phyloP scores from a whole-genome alignment of 2,888 invertebrate genomes.

The Aethes cnicana region DNA sequence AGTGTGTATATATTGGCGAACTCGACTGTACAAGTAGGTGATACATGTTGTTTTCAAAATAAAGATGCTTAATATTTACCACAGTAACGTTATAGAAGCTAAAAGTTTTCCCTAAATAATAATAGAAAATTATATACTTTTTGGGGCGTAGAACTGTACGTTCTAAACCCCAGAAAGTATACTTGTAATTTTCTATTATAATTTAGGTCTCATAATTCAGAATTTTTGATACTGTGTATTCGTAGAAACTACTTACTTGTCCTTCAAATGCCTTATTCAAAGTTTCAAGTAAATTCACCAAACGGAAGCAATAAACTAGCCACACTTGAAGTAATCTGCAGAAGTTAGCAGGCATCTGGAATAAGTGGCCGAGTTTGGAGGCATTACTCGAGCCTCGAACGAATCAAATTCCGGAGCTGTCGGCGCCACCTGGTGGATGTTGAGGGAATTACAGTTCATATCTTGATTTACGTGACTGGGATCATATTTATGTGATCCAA shows the following conservation, averaged over 20 bases:
- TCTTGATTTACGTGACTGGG: slow-evolving; percentile 1
- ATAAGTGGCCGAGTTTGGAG: neutral
- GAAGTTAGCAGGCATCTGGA: neutral
- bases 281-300: neutral
- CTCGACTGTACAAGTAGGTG: too few species aligned
- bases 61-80: too few species aligned
- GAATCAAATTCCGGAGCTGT: neutral
- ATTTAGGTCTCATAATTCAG: too few species aligned
- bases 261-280: neutral
- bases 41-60: too few species aligned
- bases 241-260: neutral
- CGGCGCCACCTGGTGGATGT: slow-evolving; percentile 1
- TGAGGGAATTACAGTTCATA: neutral
- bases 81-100: too few species aligned
- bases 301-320: neutral
- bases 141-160: too few species aligned
- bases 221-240: too few species aligned
- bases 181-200: too few species aligned
- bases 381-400: neutral
- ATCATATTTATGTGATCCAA: neutral
- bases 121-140: too few species aligned
- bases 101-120: too few species aligned
- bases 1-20: too few species aligned
- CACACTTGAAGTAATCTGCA: neutral
- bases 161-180: too few species aligned